Percentiles rank a stretch among this genome's conserved stretches.
Evolutionary conservation across 2,797 vertebrate species (phyloP).

Genomic region (Pseudomugil tenellus): DNA sequence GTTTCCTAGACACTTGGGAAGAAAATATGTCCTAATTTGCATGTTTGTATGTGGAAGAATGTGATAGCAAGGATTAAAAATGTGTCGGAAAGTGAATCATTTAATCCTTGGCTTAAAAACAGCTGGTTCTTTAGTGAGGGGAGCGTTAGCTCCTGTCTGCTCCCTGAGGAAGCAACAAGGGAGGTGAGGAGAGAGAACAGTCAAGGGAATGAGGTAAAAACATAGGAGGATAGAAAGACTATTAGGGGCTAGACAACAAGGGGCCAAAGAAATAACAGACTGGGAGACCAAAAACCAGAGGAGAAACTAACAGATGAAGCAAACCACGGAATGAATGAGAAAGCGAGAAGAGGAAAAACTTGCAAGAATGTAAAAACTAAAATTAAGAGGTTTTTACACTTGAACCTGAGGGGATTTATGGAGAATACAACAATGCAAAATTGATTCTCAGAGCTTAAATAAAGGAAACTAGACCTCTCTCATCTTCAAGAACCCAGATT

Average conservation of each 20-base stretch:
- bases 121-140: slow-evolving; percentile 51
- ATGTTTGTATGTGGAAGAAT: slow-evolving; percentile 52
- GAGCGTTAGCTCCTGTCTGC: slow-evolving; percentile 43
- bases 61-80: slow-evolving; percentile 55
- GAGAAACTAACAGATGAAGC: background rate
- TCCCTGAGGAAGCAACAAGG: slow-evolving; percentile 37
- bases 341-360: background rate
- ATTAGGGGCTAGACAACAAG: background rate
- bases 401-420: background rate
- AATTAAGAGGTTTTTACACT: background rate
- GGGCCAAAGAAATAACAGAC: background rate
- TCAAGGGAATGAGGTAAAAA: slow-evolving; percentile 18
- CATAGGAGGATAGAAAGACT: slow-evolving; percentile 10
- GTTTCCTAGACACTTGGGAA: slow-evolving; percentile 44
- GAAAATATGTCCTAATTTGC: slow-evolving; percentile 58
- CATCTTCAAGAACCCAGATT: background rate
- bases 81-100: slow-evolving; percentile 62
- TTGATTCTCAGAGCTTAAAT: background rate
- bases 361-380: background rate
- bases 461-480: background rate
- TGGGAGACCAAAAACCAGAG: slow-evolving; percentile 2
- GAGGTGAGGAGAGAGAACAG: slow-evolving; percentile 34
- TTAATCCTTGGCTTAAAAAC: slow-evolving; percentile 60
- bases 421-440: background rate
- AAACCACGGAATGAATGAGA: background rate